Base-by-base conservation (phyloP, 2,888 invertebrate species). In the Alsophila aescularia region DNA sequence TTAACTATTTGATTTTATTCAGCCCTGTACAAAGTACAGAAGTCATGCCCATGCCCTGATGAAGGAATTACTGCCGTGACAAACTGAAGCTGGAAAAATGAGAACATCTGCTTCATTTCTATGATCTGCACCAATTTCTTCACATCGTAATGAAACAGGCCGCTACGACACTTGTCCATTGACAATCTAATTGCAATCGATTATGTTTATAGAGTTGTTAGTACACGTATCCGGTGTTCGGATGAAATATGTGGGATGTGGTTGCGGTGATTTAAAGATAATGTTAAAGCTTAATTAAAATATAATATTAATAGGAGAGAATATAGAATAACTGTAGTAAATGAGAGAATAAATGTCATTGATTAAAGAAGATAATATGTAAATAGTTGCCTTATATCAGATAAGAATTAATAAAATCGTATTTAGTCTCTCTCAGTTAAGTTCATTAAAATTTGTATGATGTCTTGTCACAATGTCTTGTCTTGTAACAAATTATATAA, bases 151-250 rank as follows among this genome's bases (percentile, higher is more conserved):
- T 78, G 73, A 64, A 83, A 83, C 83, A 70, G 73, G 85, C 81
- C 79, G 31, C 58, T 71, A 36, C 71, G 85, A 87, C 87, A 89
- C 87, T 88, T 85, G 87, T 82, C 83, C 83, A 85, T 83, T 89
- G 88, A 90, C 89, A 85, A 87, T 87, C 87, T 89, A 90, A 89
- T 90, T 89, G 89, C 87, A 69, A 81, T 83, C 80, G 67, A 64
- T 76, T 82, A 84, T 78, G 44, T 72, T 43, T 72, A 78, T 70
- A 75, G 87, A 88, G 88, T 49, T 77, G 84, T 53, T 62, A 65
- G 51, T 58, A 66, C 67, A 54, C 32, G 50, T 50, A 41, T 61
- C 53, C 61, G 64, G 57, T 34, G 41, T 12, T n/a, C 10, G 43
- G 31, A 49, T 52, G 59, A 55, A 48, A 44, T 48, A 56, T 55